Evolutionary conservation across 2,797 vertebrate genomes (phyloP).

Genomic region (Saguinus oedipus): DNA sequence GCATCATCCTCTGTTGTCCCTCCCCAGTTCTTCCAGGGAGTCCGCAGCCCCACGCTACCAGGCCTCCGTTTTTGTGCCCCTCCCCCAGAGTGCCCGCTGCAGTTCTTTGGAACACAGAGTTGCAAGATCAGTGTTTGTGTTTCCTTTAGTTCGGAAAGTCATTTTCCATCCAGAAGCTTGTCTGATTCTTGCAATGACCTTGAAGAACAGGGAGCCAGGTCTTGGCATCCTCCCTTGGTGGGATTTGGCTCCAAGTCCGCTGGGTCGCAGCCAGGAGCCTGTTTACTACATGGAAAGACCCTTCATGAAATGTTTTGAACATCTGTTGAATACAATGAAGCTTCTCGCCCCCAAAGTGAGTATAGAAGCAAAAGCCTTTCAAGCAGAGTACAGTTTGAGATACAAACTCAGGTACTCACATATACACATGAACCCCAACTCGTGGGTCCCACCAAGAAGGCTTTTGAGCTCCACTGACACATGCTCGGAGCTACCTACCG

Average conservation of each 20-base stretch:
- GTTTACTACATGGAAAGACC: not conserved
- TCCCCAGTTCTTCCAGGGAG: not conserved
- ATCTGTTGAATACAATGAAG: not conserved
- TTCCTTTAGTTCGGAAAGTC: slow-evolving; percentile 7
- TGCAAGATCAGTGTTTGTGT: not conserved
- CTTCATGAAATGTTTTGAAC: not conserved
- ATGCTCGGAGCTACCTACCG: not conserved
- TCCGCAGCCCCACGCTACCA: not conserved
- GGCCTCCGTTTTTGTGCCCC: not conserved
- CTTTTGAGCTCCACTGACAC: not conserved
- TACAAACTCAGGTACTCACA: not conserved
- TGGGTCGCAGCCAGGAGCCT: not conserved
- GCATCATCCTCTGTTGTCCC: not conserved
- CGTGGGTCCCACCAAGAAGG: not conserved
- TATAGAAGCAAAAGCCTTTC: not conserved
- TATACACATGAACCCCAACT: not conserved
- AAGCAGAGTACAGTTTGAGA: not conserved
- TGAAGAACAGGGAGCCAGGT: not conserved
- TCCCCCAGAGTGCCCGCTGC: not conserved
- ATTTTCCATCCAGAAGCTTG: not conserved
- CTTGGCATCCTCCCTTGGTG: not conserved
- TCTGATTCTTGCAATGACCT: not conserved
- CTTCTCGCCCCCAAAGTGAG: not conserved
- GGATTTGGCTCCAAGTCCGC: not conserved
- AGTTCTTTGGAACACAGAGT: not conserved